Evolutionary conservation across 2,797 vertebrate species (phyloP).

Genomic region (Triplophysa bombifrons): DNA sequence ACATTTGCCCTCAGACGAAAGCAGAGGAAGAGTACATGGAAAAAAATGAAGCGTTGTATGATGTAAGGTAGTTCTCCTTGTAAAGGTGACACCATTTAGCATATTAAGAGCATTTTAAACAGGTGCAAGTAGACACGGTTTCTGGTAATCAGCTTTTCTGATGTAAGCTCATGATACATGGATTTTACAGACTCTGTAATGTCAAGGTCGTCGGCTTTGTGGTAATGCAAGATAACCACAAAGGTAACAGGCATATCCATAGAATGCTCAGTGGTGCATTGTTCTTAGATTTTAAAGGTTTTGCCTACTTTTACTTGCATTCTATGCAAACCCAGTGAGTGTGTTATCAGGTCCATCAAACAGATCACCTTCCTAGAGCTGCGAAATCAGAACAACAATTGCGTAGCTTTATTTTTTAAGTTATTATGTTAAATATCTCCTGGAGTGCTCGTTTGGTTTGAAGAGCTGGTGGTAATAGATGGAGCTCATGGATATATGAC

Average conservation of each 20-base stretch:
- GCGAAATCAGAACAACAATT: background rate
- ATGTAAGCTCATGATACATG: constrained; percentile 57
- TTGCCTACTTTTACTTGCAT: constrained; percentile 19
- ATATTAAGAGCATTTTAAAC: constrained; percentile 72
- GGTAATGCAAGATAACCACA: constrained; percentile 12
- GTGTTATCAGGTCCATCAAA: background rate
- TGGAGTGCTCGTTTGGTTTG: constrained; percentile 59
- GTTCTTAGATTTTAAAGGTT: constrained; percentile 41
- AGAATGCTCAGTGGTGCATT: constrained; percentile 16
- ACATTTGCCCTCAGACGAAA: constrained; percentile 41
- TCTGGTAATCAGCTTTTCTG: constrained; percentile 71
- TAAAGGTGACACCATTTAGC: constrained; percentile 56
- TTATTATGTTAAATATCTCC: constrained; percentile 66
- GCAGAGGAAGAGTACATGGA: constrained; percentile 38
- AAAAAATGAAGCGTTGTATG: constrained; percentile 28
- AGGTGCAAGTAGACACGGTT: constrained; percentile 66
- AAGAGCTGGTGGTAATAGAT: constrained; percentile 61
- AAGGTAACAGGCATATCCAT: constrained; percentile 5
- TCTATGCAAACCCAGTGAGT: constrained; percentile 48
- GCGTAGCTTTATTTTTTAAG: constrained; percentile 13
- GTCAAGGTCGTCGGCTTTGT: constrained; percentile 52
- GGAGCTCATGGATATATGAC: constrained; percentile 72
- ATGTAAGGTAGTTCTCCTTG: constrained; percentile 35
- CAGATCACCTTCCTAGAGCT: constrained; percentile 15
- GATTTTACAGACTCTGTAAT: constrained; percentile 47